A percentile compares a stretch with the other conserved stretches of the same genome.
Evolutionary conservation across 2,797 vertebrate species (phyloP).

Genomic region (Semotilus atromaculatus): DNA sequence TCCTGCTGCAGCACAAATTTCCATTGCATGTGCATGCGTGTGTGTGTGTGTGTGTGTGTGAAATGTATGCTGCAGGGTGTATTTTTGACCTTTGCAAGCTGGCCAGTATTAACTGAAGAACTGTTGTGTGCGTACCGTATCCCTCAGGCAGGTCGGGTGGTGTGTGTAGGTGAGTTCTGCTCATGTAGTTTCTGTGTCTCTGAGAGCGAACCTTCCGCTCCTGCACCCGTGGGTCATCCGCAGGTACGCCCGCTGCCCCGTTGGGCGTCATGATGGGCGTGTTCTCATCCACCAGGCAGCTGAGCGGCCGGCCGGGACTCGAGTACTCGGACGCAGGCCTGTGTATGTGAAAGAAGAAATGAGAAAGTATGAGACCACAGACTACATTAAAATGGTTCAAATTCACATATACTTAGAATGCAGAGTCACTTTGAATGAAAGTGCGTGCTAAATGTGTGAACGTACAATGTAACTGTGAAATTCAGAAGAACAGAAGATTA

Average conservation of each 20-base stretch:
- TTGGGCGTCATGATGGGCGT: constrained; percentile 89
- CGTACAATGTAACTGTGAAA: neutral
- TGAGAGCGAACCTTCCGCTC: constrained; percentile 95
- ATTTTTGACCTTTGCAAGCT: constrained; percentile 13
- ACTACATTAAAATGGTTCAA: neutral
- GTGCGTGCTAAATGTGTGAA: neutral
- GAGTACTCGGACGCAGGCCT: constrained; percentile 98
- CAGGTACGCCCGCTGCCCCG: constrained; percentile 85
- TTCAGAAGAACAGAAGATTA: neutral
- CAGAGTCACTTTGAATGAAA: neutral
- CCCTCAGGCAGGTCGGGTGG: constrained; percentile 96
- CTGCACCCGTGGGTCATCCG: constrained; percentile 85
- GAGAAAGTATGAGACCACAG: no score
- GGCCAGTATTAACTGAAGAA: neutral
- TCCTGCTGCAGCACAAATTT: constrained; percentile 17
- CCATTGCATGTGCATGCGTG: neutral
- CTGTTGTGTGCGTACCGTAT: constrained; percentile 81
- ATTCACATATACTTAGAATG: neutral
- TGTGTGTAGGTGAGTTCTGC: constrained; percentile 97
- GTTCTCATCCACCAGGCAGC: constrained; percentile 97
- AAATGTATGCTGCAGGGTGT: constrained; percentile 1
- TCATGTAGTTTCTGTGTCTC: constrained; percentile 98
- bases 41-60: constrained; percentile 12
- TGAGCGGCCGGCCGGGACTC: constrained; percentile 92
- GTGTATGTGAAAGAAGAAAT: constrained; percentile 19